phyloP scores from a whole-genome alignment of 2,113 vertebrate genomes.

The Boulengeromyrus knoepffleri region DNA sequence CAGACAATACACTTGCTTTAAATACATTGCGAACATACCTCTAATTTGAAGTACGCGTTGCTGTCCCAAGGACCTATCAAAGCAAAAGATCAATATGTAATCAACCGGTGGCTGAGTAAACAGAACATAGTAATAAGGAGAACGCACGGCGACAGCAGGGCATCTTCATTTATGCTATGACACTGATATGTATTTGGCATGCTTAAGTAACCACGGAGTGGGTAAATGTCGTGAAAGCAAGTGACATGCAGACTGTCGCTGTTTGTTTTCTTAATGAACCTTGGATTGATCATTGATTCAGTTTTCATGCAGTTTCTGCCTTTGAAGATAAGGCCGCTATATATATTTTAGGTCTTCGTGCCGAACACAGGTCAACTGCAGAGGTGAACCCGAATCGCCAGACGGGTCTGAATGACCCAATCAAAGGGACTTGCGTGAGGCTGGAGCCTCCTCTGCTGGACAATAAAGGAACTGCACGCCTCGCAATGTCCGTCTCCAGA shows the following conservation, averaged over 20 bases:
- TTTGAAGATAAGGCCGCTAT: neutral
- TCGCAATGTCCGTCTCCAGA: too few relatives aligned
- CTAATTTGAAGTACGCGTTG: neutral
- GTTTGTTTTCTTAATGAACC: neutral
- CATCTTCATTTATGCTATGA: slow-evolving; percentile 29
- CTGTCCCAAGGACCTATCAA: neutral
- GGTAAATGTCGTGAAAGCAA: neutral
- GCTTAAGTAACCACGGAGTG: neutral
- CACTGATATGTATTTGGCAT: slow-evolving; percentile 17
- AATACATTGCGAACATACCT: neutral
- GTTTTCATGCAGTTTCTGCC: neutral
- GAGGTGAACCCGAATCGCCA: neutral
- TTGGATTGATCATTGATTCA: neutral
- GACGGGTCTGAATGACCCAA: neutral
- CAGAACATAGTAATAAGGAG: slow-evolving; percentile 1
- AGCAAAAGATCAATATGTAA: slow-evolving; percentile 22
- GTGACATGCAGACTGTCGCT: neutral
- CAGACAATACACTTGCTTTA: neutral
- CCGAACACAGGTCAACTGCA: neutral
- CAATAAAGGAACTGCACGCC: neutral
- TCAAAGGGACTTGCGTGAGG: neutral
- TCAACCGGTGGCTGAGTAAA: slow-evolving; percentile 19
- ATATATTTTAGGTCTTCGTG: neutral
- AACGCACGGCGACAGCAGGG: neutral
- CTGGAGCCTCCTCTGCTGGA: neutral